A percentile compares a stretch with the other conserved stretches of the same genome.
Evolutionary conservation across 92 coral and sea anemone genomes (phyloP).

Genomic region (Epizoanthus stellaris): DNA sequence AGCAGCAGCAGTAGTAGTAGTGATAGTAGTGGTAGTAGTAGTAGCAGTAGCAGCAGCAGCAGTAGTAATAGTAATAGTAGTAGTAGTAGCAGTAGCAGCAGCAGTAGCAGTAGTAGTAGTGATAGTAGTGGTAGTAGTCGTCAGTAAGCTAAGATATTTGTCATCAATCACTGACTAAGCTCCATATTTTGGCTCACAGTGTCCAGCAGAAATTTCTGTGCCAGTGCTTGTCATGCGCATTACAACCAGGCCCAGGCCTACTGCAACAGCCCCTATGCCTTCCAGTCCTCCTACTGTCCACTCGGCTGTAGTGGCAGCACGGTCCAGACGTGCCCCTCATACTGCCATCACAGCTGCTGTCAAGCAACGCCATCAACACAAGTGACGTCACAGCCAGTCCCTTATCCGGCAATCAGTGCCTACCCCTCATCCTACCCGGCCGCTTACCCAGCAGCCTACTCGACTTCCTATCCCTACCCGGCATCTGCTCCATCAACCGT

Average conservation of each 20-base stretch:
- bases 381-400: slow-evolving; percentile 7
- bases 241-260: slow-evolving; percentile 35
- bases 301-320: slow-evolving; percentile 9
- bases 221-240: slow-evolving; percentile 24
- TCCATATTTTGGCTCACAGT: background rate
- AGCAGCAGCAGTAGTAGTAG: no score
- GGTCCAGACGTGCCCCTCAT: slow-evolving; percentile 6
- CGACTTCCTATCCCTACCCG: slow-evolving; percentile 17
- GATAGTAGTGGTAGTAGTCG: no score
- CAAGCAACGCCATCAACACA: slow-evolving; percentile 2
- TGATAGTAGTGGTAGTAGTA: no score
- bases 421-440: background rate
- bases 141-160: no score
- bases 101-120: no score
- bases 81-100: no score
- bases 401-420: slow-evolving; percentile 11
- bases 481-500: slow-evolving; percentile 34
- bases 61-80: no score
- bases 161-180: background rate
- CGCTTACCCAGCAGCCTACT: slow-evolving; percentile 21
- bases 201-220: slow-evolving; percentile 23
- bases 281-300: slow-evolving; percentile 35
- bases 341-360: slow-evolving; percentile 44
- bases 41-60: no score
- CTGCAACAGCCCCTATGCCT: slow-evolving; percentile 31